A percentile compares a stretch with the other conserved stretches of the same genome.
Conservation (phyloP, 2,797 vertebrate species). For the Malurus leucopterus region DNA sequence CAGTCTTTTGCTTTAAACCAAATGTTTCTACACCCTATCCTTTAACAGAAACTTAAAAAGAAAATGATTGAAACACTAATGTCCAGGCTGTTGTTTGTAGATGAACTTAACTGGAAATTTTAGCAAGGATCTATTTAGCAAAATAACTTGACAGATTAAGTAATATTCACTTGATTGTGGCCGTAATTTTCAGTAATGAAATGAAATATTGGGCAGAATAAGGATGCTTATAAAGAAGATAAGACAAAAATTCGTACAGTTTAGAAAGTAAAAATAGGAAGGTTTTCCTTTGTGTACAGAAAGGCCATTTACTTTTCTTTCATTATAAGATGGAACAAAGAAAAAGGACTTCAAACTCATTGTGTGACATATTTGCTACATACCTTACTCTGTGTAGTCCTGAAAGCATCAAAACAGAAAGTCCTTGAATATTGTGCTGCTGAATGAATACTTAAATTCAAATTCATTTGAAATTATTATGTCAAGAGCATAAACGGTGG, state of each 20-base stretch:
- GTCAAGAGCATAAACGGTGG: neutral
- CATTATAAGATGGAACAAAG: neutral
- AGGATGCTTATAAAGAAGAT: neutral
- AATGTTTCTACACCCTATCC: neutral
- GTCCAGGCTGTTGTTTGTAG: accelerated
- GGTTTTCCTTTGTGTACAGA: neutral
- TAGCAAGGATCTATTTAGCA: neutral
- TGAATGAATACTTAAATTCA: neutral
- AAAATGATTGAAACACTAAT: neutral
- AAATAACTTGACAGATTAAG: neutral
- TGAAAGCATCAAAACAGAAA: neutral
- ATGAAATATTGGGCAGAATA: neutral
- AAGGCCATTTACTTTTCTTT: neutral
- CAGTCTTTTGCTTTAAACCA: neutral
- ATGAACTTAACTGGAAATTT: neutral
- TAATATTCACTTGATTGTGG: neutral
- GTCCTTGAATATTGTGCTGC: neutral
- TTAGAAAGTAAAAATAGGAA: neutral
- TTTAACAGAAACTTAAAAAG: neutral
- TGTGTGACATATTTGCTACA: neutral
- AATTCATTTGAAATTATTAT: neutral
- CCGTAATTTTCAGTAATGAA: neutral
- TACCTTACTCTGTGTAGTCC: neutral
- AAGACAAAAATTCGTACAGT: neutral
- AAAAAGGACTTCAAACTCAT: neutral